Base-by-base conservation (phyloP, 2,888 invertebrate genomes). In the Orchestes rusci region DNA sequence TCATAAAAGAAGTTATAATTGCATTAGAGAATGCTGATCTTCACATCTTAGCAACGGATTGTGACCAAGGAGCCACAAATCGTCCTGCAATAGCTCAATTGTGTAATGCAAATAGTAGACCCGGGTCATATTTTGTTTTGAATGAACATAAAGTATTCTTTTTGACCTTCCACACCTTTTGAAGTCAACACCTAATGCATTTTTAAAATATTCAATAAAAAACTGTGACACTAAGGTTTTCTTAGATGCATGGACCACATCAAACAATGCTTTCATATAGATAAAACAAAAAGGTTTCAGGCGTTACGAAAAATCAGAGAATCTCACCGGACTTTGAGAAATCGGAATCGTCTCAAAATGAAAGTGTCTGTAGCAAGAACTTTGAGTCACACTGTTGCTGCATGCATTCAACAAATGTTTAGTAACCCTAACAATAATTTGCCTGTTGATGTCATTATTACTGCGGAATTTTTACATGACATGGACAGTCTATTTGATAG, bases 391-490 rank as follows among this genome's bases (percentile, higher is more conserved):
- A 37, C 44, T 2, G 44, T 48, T 2, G 48, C 45, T 35, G 33
- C 41, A 18, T 16, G 23, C 20, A 45, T 50, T 12, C 23, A 50
- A 35, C 28, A 34, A 15, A 44, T 48, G 23, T 16, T 17, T 30
- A 15, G 13, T 16, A 32, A 39, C 16, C 16, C 29, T 2, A 16
- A 16, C 3, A 19, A 35, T 20, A 5, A 12, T 36, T 30, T 32
- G 33, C 48, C n/a, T n/a, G n/a, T n/a, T 3, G 48, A 50, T 36
- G 48, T 48, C 2, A 41, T 50, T 16, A 15, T 43, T 18, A 53
- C 53, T 4, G 51, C 50, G 12, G 48, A 51, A 31, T 51, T 51
- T 50, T 20, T 51, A n/a, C 12, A 33, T 17, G 45, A 45, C 31
- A 34, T 45, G 5, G 37, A n/a, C n/a, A n/a, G n/a, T n/a, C n/a